A percentile compares a stretch with the other conserved stretches of the same genome.
Evolutionary conservation across 1,140 invertebrate genomes (phyloP).

Genomic region (Charaxes varanes): DNA sequence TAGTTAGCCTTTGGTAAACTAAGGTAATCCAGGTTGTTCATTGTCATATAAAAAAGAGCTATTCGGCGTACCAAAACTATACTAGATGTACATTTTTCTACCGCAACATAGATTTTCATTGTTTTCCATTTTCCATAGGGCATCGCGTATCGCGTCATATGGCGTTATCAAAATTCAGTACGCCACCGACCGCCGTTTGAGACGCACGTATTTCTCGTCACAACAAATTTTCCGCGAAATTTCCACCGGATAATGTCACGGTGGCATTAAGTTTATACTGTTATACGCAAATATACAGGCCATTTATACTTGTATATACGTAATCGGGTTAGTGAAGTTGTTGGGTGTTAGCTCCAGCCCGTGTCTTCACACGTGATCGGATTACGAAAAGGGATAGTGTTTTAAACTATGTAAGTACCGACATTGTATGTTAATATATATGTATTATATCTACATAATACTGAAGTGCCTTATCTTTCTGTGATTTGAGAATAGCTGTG

Average conservation of each 20-base stretch:
- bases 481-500: no score
- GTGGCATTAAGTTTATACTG: slow-evolving; percentile 6
- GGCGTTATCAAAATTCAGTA: slow-evolving; percentile 60
- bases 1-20: no score
- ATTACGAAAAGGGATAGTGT: slow-evolving; percentile 51
- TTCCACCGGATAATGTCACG: slow-evolving; percentile 20
- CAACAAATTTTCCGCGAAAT: slow-evolving; percentile 52
- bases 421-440: no score
- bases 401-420: slow-evolving; percentile 54
- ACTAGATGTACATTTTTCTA: no score
- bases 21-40: no score
- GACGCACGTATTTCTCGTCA: slow-evolving; percentile 34
- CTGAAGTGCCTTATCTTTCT: no score
- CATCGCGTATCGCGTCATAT: slow-evolving; percentile 33
- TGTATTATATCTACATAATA: no score
- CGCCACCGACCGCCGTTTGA: slow-evolving; percentile 30
- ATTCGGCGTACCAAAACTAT: no score
- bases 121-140: slow-evolving; percentile 54
- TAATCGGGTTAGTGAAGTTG: slow-evolving; percentile 38
- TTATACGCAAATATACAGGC: slow-evolving; percentile 4
- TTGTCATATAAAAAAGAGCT: no score
- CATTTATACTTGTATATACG: slow-evolving; percentile 11
- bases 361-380: slow-evolving; percentile 49
- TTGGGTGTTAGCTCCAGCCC: slow-evolving; percentile 30
- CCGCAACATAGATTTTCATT: no score